Conservation (phyloP, 2,797 vertebrate genomes). For the Uromys caudimaculatus region DNA sequence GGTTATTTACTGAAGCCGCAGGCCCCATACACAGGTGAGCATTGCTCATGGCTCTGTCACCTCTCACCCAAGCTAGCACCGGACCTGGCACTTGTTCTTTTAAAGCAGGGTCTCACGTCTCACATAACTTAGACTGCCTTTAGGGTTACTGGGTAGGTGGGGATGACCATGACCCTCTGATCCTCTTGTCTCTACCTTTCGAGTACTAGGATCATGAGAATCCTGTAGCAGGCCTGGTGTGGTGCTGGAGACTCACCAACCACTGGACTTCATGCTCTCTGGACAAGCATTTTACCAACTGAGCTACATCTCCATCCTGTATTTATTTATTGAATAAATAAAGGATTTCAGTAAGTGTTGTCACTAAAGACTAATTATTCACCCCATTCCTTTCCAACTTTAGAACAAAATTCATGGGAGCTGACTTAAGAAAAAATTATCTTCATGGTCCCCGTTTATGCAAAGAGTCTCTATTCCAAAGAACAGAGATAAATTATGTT, state of each 20-base stretch:
- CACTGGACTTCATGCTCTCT: neutral
- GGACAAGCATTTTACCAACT: neutral
- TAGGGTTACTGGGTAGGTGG: neutral
- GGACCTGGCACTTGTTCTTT: neutral
- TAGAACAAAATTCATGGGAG: constrained; percentile 6
- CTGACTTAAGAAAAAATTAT: constrained; percentile 39
- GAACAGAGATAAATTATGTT: constrained; percentile 1
- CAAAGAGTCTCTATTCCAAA: constrained; percentile 13
- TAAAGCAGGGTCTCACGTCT: neutral
- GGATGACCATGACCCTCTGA: neutral
- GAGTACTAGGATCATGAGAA: neutral
- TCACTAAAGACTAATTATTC: neutral
- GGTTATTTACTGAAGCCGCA: neutral
- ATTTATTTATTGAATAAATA: neutral
- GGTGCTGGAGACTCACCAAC: neutral
- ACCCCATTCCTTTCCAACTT: neutral
- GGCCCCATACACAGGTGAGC: rapidly evolving
- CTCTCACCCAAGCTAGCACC: rapidly evolving
- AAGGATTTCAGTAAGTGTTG: neutral
- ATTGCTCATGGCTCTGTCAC: too few species aligned
- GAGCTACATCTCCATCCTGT: neutral
- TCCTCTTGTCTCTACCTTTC: neutral
- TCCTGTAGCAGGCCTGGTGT: neutral
- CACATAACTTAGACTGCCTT: neutral
- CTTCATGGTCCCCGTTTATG: neutral